A percentile compares a stretch with the other conserved stretches of the same genome.
These are phyloP conservation scores for Zosterops borbonicus DNA, from an alignment of 2,113 vertebrate species.

Conservation along the genomic window DNA sequence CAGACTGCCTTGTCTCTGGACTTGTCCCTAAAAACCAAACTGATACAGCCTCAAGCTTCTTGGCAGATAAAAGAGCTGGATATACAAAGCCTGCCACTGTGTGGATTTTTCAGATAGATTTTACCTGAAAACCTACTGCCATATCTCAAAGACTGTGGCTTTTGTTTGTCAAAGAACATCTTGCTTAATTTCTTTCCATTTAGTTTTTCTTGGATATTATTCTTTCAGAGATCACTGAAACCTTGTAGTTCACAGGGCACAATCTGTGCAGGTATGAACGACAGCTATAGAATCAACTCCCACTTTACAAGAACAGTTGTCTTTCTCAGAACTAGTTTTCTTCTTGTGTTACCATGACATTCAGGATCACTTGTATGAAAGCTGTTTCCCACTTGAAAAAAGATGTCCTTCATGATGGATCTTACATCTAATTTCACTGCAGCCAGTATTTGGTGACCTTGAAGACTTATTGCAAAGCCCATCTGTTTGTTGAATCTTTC, in stretches of 20 bases:
- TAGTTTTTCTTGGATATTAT: not conserved
- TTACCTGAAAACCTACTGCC: not conserved
- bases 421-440: constrained; percentile 25
- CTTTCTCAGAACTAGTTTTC: not conserved
- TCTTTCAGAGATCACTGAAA: not conserved
- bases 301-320: not conserved
- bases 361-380: constrained; percentile 28
- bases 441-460: constrained; percentile 15
- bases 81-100: not conserved
- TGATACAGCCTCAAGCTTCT: not conserved
- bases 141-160: not conserved
- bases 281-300: not conserved
- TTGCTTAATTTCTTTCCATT: not conserved
- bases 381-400: constrained; percentile 13
- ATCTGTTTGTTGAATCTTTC: constrained; percentile 19
- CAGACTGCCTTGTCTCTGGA: not conserved
- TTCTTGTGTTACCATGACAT: constrained; percentile 21
- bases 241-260: not conserved
- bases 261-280: constrained; percentile 16
- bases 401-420: constrained; percentile 3
- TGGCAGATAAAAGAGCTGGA: not conserved
- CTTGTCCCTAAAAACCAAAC: not conserved
- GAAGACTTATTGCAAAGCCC: constrained; percentile 22
- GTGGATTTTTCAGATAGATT: not conserved
- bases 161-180: not conserved